These are phyloP conservation scores for Ciconia nigra DNA, from an alignment of 2,797 vertebrate species.

Conservation along the genomic window DNA sequence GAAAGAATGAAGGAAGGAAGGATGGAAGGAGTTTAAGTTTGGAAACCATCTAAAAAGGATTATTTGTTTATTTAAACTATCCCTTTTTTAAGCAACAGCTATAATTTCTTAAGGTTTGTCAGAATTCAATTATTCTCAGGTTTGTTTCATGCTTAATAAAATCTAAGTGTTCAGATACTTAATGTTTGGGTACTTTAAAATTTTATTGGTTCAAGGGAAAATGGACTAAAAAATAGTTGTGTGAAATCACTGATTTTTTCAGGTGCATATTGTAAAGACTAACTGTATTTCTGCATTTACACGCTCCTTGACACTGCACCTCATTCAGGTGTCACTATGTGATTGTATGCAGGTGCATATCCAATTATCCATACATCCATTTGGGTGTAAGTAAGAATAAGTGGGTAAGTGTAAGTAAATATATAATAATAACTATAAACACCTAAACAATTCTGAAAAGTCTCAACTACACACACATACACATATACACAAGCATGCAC, in stretches of 20 bases:
- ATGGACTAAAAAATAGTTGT: background rate
- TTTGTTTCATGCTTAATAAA: constrained; percentile 23
- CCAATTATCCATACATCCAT: background rate
- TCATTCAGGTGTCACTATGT: background rate
- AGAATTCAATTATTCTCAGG: constrained; percentile 2
- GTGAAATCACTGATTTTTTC: background rate
- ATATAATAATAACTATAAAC: background rate
- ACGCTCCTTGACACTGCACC: background rate
- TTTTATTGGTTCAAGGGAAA: background rate
- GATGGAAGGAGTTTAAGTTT: constrained; percentile 16
- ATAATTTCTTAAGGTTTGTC: background rate
- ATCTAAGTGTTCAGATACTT: background rate
- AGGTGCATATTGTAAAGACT: background rate
- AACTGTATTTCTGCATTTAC: background rate
- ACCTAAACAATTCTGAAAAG: background rate
- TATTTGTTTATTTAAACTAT: constrained; percentile 28
- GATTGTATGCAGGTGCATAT: background rate
- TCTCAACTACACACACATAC: background rate
- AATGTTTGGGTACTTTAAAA: background rate
- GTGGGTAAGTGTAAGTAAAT: background rate
- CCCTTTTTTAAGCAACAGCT: constrained; percentile 36
- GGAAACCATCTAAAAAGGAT: constrained; percentile 68
- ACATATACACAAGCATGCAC: background rate
- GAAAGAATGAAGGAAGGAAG: no score
- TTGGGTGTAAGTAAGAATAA: background rate